Base-by-base conservation (phyloP, 2,113 vertebrate genomes). In the Okapia johnstoni region DNA sequence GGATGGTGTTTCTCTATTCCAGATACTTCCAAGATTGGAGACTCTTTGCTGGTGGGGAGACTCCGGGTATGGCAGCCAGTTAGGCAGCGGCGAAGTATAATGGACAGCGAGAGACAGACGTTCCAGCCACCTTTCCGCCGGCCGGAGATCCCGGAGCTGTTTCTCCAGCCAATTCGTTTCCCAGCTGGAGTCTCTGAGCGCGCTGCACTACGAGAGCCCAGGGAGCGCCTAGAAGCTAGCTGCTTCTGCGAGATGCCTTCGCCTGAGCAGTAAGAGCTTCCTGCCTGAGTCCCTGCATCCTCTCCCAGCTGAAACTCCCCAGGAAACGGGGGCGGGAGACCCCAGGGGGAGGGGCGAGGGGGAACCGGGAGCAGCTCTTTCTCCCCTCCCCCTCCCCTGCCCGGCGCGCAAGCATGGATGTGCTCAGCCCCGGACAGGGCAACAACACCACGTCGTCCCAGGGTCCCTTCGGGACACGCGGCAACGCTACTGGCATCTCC, bases 401-500 rank as follows among this genome's bases (percentile, higher is more conserved):
- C 21, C 0, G 91, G 94, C 43, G 33, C 30, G 7, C 96, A 40
- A 86, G 97, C 83, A 98, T 98, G 98, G 98, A 97, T 80, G 50
- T 52, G 79, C 92, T 93, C 40, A 80, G 76, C 60, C 25, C 81
- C 1, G 46, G 66, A 50, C 91, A 40, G 61, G 79, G 94, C 88
- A 99, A 99, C 97, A 99, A 99, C 97, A 99, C 98, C 97, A 98
- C 99, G 86, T 98, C 98, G 83, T 99, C 99, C 93, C 96, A 98
- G 77, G 97, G 98, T 89, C 98, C 97, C 89, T 98, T 98, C 40
- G 98, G 98, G 91, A 98, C 98, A 94, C 98, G 98, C 81, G 93
- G 95, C 87, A 98, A 98, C 46, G 93, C 97, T 81, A 99, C 98
- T 77, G 97, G 97, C 96, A 93, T 98, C 81, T 98, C 98, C 77